phyloP scores from a whole-genome alignment of 1,140 invertebrate genomes.

The Maconellicoccus hirsutus region DNA sequence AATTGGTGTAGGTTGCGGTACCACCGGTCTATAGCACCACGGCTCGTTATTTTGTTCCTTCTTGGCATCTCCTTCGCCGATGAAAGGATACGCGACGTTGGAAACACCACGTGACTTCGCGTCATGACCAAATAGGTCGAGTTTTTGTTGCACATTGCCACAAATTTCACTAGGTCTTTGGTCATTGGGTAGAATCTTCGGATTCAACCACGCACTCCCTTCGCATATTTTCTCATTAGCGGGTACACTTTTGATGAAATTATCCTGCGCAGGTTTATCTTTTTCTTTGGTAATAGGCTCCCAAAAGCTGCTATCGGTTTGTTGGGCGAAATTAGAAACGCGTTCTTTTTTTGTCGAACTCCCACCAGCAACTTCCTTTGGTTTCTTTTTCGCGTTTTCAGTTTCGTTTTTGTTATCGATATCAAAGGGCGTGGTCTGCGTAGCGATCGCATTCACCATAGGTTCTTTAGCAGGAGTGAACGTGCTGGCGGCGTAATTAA shows the following conservation, averaged over 20 bases:
- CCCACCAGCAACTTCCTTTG: no score
- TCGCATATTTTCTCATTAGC: no score
- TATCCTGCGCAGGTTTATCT: background rate
- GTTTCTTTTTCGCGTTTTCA: background rate
- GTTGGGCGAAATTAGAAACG: background rate
- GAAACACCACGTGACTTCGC: constrained; percentile 21
- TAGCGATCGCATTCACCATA: background rate
- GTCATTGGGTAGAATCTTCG: background rate
- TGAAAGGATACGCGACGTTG: constrained; percentile 41
- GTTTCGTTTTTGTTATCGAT: background rate
- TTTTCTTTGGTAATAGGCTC: background rate
- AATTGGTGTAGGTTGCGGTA: constrained; percentile 46
- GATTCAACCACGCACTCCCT: no score
- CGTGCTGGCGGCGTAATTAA: background rate
- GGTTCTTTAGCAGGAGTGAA: background rate
- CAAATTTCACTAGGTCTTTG: background rate
- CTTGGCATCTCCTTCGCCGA: constrained; percentile 52
- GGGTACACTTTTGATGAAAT: background rate
- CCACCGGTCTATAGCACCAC: constrained; percentile 55
- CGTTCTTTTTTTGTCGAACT: background rate
- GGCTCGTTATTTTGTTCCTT: constrained; percentile 45
- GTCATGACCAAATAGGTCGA: constrained; percentile 28
- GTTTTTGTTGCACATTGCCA: background rate
- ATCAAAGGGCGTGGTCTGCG: background rate
- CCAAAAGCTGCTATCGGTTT: background rate